Conservation (phyloP, 2,797 vertebrate species). For the Syngnathus rostellatus region DNA sequence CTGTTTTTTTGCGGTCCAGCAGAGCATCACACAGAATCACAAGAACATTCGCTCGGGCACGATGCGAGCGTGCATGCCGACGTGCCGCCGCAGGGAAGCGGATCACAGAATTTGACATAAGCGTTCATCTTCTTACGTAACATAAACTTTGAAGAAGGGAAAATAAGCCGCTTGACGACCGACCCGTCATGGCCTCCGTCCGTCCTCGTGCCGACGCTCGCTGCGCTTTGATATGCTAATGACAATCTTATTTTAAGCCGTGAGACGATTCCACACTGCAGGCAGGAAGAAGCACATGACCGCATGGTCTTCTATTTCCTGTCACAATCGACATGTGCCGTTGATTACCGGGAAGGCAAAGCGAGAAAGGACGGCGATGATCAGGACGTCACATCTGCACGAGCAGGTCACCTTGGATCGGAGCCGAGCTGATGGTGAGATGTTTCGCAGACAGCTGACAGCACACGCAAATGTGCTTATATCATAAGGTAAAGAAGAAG, state of each 20-base stretch:
- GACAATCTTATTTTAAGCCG: background rate
- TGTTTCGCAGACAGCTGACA: too few species aligned
- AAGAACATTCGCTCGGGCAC: background rate
- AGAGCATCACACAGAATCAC: background rate
- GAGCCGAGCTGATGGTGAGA: background rate
- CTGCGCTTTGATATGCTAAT: background rate
- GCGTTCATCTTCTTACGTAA: background rate
- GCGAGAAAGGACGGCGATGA: background rate
- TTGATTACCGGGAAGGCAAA: background rate
- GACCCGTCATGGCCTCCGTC: background rate
- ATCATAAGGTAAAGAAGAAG: background rate
- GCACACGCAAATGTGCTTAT: background rate
- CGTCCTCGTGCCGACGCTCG: background rate
- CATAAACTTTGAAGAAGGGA: background rate
- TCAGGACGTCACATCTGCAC: background rate
- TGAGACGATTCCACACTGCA: background rate
- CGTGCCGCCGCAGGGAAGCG: too few species aligned
- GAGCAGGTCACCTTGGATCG: background rate
- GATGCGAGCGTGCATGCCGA: background rate
- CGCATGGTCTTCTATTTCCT: background rate
- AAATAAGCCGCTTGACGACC: background rate
- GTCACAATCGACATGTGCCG: background rate
- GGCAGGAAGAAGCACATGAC: too few species aligned
- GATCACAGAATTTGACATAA: background rate
- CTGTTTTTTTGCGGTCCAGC: background rate